A percentile compares a stretch with the other conserved stretches of the same genome.
phyloP scores from a whole-genome alignment of 23 tunicate genomes.

The Botrylloides violaceus region DNA sequence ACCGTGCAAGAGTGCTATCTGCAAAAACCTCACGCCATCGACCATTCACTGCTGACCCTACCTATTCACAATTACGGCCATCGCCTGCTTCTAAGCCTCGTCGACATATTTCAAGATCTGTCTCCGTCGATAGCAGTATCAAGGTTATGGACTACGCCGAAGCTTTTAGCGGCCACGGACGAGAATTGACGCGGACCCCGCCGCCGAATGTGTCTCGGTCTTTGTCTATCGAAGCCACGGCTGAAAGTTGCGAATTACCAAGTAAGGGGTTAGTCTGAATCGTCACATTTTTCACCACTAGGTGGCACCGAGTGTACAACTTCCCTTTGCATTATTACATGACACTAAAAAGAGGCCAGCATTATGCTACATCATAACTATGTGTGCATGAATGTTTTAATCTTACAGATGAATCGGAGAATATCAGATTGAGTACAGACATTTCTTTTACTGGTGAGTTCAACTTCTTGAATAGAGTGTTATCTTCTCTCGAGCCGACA shows the following conservation, averaged over 20 bases:
- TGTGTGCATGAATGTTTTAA: too few species aligned
- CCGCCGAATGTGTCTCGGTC: not conserved
- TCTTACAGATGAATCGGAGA: not conserved
- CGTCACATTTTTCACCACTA: too few species aligned
- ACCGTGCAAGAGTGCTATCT: not conserved
- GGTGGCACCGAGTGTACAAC: too few species aligned
- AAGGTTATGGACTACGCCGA: constrained; percentile 4
- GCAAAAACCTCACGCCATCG: not conserved
- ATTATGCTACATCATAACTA: too few species aligned
- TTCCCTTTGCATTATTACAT: too few species aligned
- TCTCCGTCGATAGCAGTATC: constrained; percentile 9
- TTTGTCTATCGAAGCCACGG: not conserved
- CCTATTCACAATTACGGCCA: constrained; percentile 3
- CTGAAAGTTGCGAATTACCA: not conserved
- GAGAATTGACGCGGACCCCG: constrained; percentile 14
- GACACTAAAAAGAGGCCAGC: too few species aligned
- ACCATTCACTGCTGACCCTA: constrained; percentile 24
- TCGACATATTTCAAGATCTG: constrained; percentile 7
- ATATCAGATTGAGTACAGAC: not conserved
- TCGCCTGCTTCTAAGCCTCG: not conserved
- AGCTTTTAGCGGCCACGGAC: constrained; percentile 2
- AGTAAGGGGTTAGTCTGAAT: too few species aligned
- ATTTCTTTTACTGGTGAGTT: not conserved
- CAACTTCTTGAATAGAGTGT: too few species aligned
- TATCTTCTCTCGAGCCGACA: too few species aligned